Evolutionary conservation across 35 echinoderm and acorn worm genomes (phyloP).

Genomic region (Ptychodera flava): DNA sequence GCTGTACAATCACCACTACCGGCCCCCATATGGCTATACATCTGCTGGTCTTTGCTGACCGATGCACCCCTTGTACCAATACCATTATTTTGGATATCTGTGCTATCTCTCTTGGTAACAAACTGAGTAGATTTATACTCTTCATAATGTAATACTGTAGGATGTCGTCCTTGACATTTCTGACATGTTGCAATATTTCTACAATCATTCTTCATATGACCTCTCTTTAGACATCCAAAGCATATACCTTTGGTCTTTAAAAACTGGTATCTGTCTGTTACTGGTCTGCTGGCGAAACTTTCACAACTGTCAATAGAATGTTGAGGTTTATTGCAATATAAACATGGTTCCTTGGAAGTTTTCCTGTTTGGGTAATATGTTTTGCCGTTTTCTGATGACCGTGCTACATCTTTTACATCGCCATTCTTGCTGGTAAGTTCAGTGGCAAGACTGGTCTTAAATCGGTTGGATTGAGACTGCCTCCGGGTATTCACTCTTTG

Average conservation of each 20-base stretch:
- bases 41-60: too few species aligned
- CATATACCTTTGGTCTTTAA: background rate
- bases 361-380: background rate
- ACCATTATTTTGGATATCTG: background rate
- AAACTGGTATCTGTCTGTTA: background rate
- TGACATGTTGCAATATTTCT: background rate
- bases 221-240: background rate
- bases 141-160: conserved; percentile 19
- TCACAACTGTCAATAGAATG: background rate
- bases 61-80: too few species aligned
- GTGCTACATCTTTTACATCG: too few species aligned
- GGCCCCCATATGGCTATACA: background rate
- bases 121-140: background rate
- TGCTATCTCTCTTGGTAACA: background rate
- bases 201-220: conserved; percentile 3
- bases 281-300: background rate
- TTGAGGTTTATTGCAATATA: background rate
- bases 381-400: too few species aligned
- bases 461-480: background rate
- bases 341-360: background rate
- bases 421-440: background rate
- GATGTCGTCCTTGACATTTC: conserved; percentile 4
- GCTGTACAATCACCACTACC: conserved; percentile 33
- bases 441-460: background rate
- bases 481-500: too few species aligned